Base-by-base conservation (phyloP, 2,888 invertebrate species). In the Eristalis intricaria region DNA sequence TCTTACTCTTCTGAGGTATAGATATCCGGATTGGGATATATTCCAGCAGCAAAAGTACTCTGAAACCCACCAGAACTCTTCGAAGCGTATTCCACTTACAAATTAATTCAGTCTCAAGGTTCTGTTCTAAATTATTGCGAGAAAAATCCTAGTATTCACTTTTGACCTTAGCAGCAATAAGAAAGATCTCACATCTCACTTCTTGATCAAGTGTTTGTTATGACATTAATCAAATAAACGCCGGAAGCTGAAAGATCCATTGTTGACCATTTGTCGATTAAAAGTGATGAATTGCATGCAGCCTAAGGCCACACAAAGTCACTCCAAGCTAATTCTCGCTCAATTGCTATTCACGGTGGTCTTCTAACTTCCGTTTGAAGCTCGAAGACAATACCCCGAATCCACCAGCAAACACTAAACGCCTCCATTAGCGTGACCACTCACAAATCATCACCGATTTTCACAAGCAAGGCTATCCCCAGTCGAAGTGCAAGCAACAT, bases 371-470 rank as follows among this genome's bases (percentile, higher is more conserved):
- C 60, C 68, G 40, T 29, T 58, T 10, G 22, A 32, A 38, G 50
- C 40, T 43, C 61, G 15, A 22, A 38, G 26, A 38, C 60, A 69
- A 69, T 69, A 50, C 35, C 19, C 38, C 29, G 22, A 43, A 43
- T 50, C 10, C 23, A 22, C 32, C 61, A n/a, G 43, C 32, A 43
- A 50, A 23, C 23, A 10, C 50, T 56, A 38, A 58, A 56, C 61
- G 61, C 13, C n/a, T 61, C 23, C 69, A 69, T 69, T 63, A 68
- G 69, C 61, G 35, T 60, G 58, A 75, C 60, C 68, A 60, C 71
- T 56, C 26, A 70, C 60, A 71, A 61, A 61, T 69, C 19, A 58
- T 38, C 23, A 29, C 29, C 32, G 19, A 19, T 43, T 70, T 58
- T 19, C 23, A 5, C 13, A 38, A 66, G 10, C 10, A 75, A 66